Conservation (phyloP, 2,113 vertebrate genomes). For the Apodemus speciosus region DNA sequence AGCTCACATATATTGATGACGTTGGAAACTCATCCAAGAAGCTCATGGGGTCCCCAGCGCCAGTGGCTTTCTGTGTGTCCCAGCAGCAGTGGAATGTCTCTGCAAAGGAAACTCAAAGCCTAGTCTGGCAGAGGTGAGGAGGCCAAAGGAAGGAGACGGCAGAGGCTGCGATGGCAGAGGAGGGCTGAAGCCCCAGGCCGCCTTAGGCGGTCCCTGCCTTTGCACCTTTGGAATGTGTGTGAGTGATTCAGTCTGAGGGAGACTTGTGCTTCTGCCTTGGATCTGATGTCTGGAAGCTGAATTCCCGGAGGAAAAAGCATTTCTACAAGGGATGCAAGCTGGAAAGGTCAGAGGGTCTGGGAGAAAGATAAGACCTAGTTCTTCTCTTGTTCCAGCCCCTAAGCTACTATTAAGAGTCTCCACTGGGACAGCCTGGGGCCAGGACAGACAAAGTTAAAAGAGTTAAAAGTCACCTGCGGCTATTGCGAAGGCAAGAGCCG, state of each 20-base stretch:
- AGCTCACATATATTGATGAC: neutral
- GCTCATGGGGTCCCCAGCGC: neutral
- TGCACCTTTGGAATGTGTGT: constrained; percentile 77
- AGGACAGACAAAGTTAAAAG: neutral
- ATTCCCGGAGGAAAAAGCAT: constrained; percentile 68
- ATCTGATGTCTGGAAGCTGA: constrained; percentile 76
- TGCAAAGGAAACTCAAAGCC: constrained; percentile 65
- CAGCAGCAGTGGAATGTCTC: constrained; percentile 40
- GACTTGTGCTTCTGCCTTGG: constrained; percentile 57
- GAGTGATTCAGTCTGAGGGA: constrained; percentile 74
- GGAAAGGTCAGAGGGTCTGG: constrained; percentile 58
- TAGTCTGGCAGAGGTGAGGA: constrained; percentile 32
- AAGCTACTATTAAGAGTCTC: neutral
- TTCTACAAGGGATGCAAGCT: constrained; percentile 60
- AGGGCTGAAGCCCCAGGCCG: constrained; percentile 63
- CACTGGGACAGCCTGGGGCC: too few species aligned
- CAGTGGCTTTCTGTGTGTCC: constrained; percentile 13
- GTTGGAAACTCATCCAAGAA: neutral
- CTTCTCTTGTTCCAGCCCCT: neutral
- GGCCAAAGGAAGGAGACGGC: neutral
- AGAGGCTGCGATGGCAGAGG: constrained; percentile 37
- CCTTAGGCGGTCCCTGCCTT: constrained; percentile 63
- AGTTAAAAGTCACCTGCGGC: neutral
- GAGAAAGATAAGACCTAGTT: neutral
- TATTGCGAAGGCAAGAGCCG: neutral